Conservation (phyloP, 2,888 invertebrate species). For the Philhelius pedissequus region DNA sequence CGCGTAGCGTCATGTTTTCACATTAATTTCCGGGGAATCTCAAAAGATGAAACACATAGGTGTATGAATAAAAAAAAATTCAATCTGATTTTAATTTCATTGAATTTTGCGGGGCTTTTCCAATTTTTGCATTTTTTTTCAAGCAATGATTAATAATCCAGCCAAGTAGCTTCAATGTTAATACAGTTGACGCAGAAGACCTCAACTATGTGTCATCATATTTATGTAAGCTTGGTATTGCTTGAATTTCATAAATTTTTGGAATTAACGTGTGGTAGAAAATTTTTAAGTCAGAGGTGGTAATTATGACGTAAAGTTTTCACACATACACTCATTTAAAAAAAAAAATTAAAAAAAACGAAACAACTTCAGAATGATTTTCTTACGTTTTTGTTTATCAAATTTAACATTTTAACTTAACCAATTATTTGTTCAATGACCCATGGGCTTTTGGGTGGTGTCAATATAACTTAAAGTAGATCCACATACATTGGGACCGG, state of each 20-base stretch:
- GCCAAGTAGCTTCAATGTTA: not conserved
- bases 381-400: not conserved
- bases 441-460: no score
- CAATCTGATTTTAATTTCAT: not conserved
- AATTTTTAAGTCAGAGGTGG: not conserved
- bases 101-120: slow-evolving; percentile 22
- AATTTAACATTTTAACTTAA: no score
- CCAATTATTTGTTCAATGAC: no score
- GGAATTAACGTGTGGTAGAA: not conserved
- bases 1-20: not conserved
- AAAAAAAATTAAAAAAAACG: no score
- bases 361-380: not conserved
- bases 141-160: not conserved
- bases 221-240: not conserved
- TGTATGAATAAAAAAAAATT: not conserved
- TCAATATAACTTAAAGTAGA: no score
- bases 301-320: not conserved
- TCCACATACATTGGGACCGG: no score
- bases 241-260: not conserved
- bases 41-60: not conserved
- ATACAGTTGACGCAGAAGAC: not conserved
- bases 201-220: not conserved
- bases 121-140: not conserved
- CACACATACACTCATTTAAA: no score
- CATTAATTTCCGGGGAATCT: not conserved